These are phyloP conservation scores for Gracilinanus agilis DNA, from an alignment of 2,113 vertebrate species.

Conservation along the genomic window DNA sequence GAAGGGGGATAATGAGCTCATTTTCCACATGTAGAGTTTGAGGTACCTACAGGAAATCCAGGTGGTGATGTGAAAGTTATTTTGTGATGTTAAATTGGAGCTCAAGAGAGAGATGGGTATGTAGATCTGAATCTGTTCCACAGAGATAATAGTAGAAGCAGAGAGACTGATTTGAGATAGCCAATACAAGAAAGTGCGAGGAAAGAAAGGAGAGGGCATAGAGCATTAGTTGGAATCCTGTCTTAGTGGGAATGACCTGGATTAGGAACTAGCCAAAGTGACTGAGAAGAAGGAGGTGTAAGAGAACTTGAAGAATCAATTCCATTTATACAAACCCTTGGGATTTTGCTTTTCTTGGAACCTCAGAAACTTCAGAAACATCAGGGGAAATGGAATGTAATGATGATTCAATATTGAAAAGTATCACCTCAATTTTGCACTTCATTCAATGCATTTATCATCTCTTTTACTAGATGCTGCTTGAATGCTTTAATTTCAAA, in stretches of 20 bases:
- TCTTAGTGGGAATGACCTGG: background rate
- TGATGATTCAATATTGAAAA: background rate
- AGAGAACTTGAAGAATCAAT: background rate
- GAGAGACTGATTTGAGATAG: no score
- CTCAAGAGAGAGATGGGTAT: background rate
- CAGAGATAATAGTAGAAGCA: background rate
- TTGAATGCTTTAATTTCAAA: conserved; percentile 30
- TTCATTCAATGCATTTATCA: background rate
- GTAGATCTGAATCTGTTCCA: background rate
- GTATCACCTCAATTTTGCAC: background rate
- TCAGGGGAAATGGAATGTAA: no score
- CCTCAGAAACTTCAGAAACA: background rate
- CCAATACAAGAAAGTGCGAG: background rate
- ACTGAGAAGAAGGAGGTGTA: background rate
- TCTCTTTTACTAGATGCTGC: no score
- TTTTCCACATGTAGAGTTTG: background rate
- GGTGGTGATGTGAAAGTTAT: background rate
- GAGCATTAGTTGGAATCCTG: background rate
- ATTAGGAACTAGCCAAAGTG: background rate
- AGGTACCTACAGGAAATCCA: background rate
- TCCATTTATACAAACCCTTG: background rate
- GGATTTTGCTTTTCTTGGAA: background rate
- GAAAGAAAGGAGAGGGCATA: background rate
- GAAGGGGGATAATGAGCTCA: background rate
- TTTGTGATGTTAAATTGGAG: background rate